Evolutionary conservation across 2,888 invertebrate genomes (phyloP).

Genomic region (Andrena camellia): DNA sequence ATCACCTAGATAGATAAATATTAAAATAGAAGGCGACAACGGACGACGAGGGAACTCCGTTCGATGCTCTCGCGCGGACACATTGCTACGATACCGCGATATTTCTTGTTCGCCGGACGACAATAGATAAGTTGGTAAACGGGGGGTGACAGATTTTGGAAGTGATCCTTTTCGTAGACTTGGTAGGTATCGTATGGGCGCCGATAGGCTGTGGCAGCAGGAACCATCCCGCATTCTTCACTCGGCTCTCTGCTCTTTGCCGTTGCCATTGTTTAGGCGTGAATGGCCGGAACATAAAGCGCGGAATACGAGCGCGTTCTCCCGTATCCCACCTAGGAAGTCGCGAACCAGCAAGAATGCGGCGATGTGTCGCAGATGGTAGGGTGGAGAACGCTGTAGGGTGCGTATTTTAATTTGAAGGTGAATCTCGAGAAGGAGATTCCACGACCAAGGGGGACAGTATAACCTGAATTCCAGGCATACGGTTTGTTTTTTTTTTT

Average conservation of each 20-base stretch:
- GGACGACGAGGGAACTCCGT: not conserved
- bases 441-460: not conserved
- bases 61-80: not conserved
- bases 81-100: not conserved
- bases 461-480: not conserved
- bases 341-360: constrained; percentile 48
- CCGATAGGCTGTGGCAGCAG: not conserved
- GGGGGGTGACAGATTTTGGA: not conserved
- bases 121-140: too few relatives aligned
- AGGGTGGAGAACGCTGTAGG: constrained; percentile 61
- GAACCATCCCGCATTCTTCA: constrained; percentile 62
- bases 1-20: not conserved
- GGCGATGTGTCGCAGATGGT: constrained; percentile 33
- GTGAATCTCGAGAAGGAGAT: constrained; percentile 35
- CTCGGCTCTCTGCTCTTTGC: constrained; percentile 53
- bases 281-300: constrained; percentile 75
- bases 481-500: not conserved
- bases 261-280: constrained; percentile 76
- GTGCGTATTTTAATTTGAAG: constrained; percentile 73
- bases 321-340: constrained; percentile 43
- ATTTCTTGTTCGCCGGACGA: too few relatives aligned
- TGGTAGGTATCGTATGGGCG: not conserved
- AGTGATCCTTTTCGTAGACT: constrained; percentile 30
- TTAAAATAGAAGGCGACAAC: constrained; percentile 4
- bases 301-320: constrained; percentile 78